Conservation (phyloP, 2,797 vertebrate genomes). For the Eulemur mongoz region DNA sequence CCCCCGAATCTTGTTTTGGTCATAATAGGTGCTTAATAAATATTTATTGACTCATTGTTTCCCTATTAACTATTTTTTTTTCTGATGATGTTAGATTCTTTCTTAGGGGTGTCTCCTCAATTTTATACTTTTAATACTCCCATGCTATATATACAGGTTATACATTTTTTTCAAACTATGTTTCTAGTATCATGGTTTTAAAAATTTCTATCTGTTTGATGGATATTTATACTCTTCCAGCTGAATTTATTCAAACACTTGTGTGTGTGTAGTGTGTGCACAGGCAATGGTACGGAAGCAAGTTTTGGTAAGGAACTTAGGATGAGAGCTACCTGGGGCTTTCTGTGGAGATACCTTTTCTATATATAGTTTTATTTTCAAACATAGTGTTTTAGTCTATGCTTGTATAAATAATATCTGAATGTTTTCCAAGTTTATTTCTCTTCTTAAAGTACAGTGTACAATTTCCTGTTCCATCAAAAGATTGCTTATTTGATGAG, state of each 20-base stretch:
- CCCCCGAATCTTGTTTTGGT: background rate
- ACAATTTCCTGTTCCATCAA: background rate
- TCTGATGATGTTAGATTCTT: background rate
- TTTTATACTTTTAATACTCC: background rate
- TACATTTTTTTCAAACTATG: background rate
- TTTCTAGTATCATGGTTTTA: background rate
- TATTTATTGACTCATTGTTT: background rate
- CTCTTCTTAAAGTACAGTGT: background rate
- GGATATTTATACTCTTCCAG: background rate
- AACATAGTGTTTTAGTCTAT: conserved; percentile 6
- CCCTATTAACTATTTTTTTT: background rate
- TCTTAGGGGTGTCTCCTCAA: background rate
- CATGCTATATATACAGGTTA: background rate
- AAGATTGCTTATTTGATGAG: conserved; percentile 4
- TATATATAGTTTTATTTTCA: conserved; percentile 21
- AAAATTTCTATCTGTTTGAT: background rate
- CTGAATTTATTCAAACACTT: background rate
- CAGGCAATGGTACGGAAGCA: background rate
- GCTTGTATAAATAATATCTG: background rate
- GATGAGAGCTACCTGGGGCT: background rate
- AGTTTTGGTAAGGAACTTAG: background rate
- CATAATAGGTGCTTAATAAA: background rate
- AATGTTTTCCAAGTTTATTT: conserved; percentile 37
- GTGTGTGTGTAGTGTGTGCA: background rate
- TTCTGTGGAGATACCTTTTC: background rate